A percentile compares a stretch with the other conserved stretches of the same genome.
Evolutionary conservation across 2,797 vertebrate genomes (phyloP).

Genomic region (Hemibagrus guttatus): DNA sequence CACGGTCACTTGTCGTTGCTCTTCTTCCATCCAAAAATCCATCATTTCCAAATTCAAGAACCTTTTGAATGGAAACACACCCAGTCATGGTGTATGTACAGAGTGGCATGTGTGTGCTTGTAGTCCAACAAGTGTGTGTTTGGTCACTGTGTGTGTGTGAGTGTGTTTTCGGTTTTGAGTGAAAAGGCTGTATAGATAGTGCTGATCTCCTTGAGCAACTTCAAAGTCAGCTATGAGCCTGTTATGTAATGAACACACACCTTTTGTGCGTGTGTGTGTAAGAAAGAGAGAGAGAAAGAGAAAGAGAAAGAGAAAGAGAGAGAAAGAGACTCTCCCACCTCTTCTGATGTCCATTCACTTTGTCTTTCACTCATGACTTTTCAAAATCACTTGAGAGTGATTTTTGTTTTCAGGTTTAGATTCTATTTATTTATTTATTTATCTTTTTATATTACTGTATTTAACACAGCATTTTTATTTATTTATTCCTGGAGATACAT

Average conservation of each 20-base stretch:
- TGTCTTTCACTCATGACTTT: not conserved
- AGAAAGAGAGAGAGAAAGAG: no score
- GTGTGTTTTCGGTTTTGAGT: slow-evolving; percentile 30
- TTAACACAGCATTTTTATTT: no score
- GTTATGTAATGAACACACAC: not conserved
- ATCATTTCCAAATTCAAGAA: slow-evolving; percentile 1
- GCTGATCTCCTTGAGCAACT: slow-evolving; percentile 28
- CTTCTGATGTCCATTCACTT: not conserved
- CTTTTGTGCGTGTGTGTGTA: not conserved
- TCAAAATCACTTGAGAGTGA: no score
- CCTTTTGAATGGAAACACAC: slow-evolving; percentile 2
- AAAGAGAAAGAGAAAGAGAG: no score
- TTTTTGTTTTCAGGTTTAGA: not conserved
- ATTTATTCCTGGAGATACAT: not conserved
- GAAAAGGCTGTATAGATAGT: not conserved
- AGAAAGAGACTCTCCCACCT: no score
- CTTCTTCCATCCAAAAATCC: not conserved
- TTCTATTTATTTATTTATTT: not conserved
- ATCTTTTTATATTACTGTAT: no score
- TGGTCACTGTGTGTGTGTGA: not conserved
- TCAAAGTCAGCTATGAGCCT: slow-evolving; percentile 32
- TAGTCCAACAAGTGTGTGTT: slow-evolving; percentile 13
- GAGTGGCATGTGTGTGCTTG: slow-evolving; percentile 16
- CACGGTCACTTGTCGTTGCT: not conserved
- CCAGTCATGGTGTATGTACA: slow-evolving; percentile 16